Conservation (phyloP, 2,888 invertebrate genomes). For the Rhamnusium bicolor region DNA sequence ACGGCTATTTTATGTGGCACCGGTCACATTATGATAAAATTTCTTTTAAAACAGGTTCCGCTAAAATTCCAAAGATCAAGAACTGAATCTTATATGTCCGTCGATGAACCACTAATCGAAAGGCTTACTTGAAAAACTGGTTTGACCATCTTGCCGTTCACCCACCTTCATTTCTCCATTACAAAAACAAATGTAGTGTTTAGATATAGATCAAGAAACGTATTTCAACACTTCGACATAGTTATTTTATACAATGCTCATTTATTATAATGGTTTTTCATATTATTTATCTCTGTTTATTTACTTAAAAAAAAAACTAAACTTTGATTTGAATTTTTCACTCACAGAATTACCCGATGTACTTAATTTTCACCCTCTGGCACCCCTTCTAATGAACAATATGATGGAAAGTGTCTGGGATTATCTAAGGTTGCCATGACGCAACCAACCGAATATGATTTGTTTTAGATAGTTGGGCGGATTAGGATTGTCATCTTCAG, state of each 20-base stretch:
- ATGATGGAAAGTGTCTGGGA: no score
- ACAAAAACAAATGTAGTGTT: conserved; percentile 12
- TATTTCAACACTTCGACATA: background rate
- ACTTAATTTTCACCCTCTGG: no score
- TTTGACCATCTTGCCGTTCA: conserved; percentile 36
- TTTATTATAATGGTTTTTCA: background rate
- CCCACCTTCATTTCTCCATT: conserved; percentile 35
- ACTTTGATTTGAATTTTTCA: no score
- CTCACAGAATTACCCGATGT: no score
- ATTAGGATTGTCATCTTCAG: no score
- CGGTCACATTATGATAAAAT: background rate
- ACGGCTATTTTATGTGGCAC: background rate
- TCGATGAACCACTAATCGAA: conserved; percentile 43
- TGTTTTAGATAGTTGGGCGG: no score
- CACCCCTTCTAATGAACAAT: no score
- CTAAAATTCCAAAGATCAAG: conserved; percentile 38
- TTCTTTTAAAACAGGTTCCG: conserved; percentile 16
- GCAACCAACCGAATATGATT: no score
- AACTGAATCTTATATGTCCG: conserved; percentile 41
- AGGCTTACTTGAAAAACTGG: conserved; percentile 47
- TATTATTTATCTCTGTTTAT: background rate
- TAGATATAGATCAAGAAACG: conserved; percentile 9
- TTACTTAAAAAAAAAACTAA: background rate
- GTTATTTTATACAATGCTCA: background rate
- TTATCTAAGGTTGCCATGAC: no score